Base-by-base conservation (phyloP, 2,113 vertebrate genomes). In the Phrynosoma blainvillii region DNA sequence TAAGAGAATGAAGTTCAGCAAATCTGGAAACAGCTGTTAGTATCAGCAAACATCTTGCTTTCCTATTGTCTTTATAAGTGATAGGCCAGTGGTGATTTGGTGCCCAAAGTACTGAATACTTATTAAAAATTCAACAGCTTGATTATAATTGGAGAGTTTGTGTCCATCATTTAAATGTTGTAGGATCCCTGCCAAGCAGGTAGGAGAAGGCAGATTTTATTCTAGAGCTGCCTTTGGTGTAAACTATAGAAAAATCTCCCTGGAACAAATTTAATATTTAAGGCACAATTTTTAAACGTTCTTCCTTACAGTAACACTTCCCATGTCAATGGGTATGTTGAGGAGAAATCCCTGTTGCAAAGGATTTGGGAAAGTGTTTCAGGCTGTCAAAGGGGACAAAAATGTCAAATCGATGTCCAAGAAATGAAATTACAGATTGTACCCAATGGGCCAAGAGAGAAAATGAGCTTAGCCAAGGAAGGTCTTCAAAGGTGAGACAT, bases 71-170 rank as follows among this genome's bases (percentile, higher is more conserved):
- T 65, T 1, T 87, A 75, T 59, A 82, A 87, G 18, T 47, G 79
- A 79, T 82, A 74, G 4, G 25, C 78, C n/a, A n/a, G 32, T 73
- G 30, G 71, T 42, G 7, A 73, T 59, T 81, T 36, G 30, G n/a
- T 40, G 13, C 42, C 54, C 70, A 81, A 87, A 87, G 71, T 77
- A 62, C 23, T 74, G 85, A 87, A 80, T 87, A 80, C 56, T 40
- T 74, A 62, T 71, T 59, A 73, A 73, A n/a, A 62, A 74, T 21
- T 42, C 52, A 62, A 36, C 32, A 1, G 13, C 25, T 81, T 25
- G 68, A n/a, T 68, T 68, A 52, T 86, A 68, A 52, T 30, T 40
- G 52, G 14, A 66, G 30, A 86, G n/a, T 30, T 32, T n/a, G n/a
- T 20, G 16, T 71, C 8, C 13, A 73, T 59, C 32, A 62, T 81